Base-by-base conservation (phyloP, 2,797 vertebrate species). In the Sebastolobus altivelis region DNA sequence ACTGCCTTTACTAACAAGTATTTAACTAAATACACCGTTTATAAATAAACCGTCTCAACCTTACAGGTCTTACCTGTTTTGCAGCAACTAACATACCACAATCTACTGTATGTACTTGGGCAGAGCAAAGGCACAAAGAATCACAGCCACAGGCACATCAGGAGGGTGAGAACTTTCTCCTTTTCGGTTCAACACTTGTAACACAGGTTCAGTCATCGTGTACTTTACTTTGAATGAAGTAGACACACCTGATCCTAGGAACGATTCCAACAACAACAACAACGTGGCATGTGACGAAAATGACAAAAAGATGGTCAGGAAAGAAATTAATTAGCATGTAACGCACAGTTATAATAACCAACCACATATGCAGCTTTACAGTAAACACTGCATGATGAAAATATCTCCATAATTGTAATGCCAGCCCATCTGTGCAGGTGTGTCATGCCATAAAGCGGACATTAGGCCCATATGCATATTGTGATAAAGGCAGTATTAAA, bases 41-140 rank as follows among this genome's bases (percentile, higher is more conserved):
- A 18, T 20, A 49, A 49, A 49, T 49, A 10, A 69, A 65, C 6
- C 0, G 0, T n/a, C 5, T 20, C n/a, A 35, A 13, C 8, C 7
- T 4, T 2, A 82, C 52, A 33, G 4, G 86, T 81, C 46, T 75
- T 40, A 79, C 83, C 69, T 16, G 79, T 84, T 86, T 10, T n/a
- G n/a, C 80, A 67, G 54, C 18, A 76, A 14, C 25, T 37, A 33
- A 38, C 12, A 75, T 54, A 59, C 22, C 71, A 62, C 20, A 25
- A 38, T 46, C 27, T 83, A 62, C 13, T 11, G 31, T 12, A 65
- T 56, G 14, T 75, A 56, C 55, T 9, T 67, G 25, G 1, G 27
- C 20, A 70, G 27, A 22, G 38, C 54, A 52, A 49, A 59, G 2
- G 35, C 13, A 55, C 25, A 33, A 22, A 56, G 6, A 65, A 37